Base-by-base conservation (phyloP, 2,797 vertebrate species). In the Sebastiscus albofasciatus region DNA sequence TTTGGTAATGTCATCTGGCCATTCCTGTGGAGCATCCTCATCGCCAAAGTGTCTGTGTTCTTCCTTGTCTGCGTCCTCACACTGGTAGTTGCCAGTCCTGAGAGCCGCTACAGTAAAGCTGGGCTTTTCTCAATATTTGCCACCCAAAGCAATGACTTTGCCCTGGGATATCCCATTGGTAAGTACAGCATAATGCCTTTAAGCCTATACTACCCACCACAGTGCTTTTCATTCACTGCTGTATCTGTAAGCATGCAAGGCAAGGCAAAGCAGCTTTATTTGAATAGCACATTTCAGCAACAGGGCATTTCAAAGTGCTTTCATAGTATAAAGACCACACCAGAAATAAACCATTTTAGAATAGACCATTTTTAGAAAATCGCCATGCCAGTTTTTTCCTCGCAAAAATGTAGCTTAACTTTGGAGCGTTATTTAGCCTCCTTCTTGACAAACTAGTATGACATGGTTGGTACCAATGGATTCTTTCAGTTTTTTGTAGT, bases 111-210 rank as follows among this genome's bases (percentile, higher is more conserved):
- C 83, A 96, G 97, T 82, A 99, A 99, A 90, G 98, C 99, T 7
- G 99, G 98, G 54, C 95, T 99, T 34, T 99, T 96, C 89, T 97
- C 98, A 61, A 99, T 99, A 92, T 99, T 99, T 96, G 97, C 98
- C 83, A 99, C 99, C 70, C 99, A 99, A 86, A 99, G 99, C 94
- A 99, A 99, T 90, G 99, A 99, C 92, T 99, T 99, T 95, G 98
- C 98, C 61, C 82, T 99, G 93, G 98, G 99, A 71, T 99, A 97
- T 93, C 98, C 98, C 20, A 99, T 99, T 90, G 98, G 98, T 99
- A 92, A 97, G 97, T 91, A 27, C 22, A 97, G 97, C 91, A 18
- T 22, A 6, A 59, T 33, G 22, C 39, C 4, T 61, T 42, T 52
- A 42, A 61, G 10, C 27, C 54, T 6, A 0, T 52, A 14, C 22